Evolutionary conservation across 2,113 vertebrate species (phyloP).

Genomic region (Choloepus hoffmanni): DNA sequence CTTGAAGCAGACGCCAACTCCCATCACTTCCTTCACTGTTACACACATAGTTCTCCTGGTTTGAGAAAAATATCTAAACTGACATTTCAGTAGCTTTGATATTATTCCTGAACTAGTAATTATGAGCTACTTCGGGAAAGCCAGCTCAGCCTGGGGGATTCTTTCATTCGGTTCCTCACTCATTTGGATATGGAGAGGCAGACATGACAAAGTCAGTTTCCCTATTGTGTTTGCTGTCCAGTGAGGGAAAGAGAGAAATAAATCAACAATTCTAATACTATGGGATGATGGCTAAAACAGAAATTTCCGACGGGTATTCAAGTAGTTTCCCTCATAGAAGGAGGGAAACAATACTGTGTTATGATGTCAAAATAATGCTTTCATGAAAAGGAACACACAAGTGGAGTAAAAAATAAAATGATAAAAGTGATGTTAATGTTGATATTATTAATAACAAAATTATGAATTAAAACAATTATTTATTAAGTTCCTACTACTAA

Average conservation of each 20-base stretch:
- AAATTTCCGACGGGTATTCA: background rate
- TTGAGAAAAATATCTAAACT: background rate
- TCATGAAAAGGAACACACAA: background rate
- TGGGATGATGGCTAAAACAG: background rate
- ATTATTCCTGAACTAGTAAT: background rate
- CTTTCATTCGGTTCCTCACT: background rate
- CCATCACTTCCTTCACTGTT: background rate
- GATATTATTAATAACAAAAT: background rate
- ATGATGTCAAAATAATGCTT: background rate
- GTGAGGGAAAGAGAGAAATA: background rate
- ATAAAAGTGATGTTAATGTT: background rate
- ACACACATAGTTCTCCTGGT: background rate
- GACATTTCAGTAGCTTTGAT: background rate
- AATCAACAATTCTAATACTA: background rate
- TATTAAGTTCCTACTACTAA: background rate
- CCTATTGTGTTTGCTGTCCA: background rate
- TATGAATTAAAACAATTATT: background rate
- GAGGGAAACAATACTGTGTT: too few species aligned
- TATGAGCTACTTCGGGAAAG: background rate
- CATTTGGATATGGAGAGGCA: background rate
- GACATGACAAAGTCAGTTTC: background rate
- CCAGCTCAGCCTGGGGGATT: background rate
- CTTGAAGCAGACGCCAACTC: background rate
- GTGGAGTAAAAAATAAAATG: background rate
- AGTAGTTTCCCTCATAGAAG: background rate